Base-by-base conservation (phyloP, 2,888 invertebrate genomes). In the Chymomyza amoena region DNA sequence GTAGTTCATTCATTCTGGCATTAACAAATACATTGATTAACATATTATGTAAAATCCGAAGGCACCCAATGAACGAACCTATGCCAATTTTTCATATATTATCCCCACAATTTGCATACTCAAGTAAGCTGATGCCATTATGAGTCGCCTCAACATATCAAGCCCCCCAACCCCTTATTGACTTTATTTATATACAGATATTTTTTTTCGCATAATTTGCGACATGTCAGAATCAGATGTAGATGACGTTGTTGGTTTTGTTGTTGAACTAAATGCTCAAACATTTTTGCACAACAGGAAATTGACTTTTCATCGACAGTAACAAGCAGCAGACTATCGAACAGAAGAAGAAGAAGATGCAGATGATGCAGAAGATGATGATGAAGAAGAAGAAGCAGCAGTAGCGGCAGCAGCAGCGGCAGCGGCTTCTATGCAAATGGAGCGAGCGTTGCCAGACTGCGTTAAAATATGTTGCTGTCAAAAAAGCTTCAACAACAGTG, bases 261-360 rank as follows among this genome's bases (percentile, higher is more conserved):
- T 66, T 61, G 16, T n/a, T 39, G 9, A 25, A 18, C 25, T 65
- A 66, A 70, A 68, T 69, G 67, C 72, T 73, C 61, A 72, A 75
- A 80, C 81, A 86, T 83, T 88, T 81, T 86, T 70, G 65, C 75
- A 84, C 77, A 87, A 85, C 86, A 83, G 85, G 85, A 85, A 85
- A 85, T 85, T 85, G 85, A 85, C 73, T 87, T 85, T 83, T 80
- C 87, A 85, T 87, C 80, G 88, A 81, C 87, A 87, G 78, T 63
- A 51, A 32, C 60, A 6, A 59, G 20, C 20, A n/a, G 50, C 25
- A 52, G 52, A 15, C 16, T 66, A 67, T 32, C 28, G 6, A 32
- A 7, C 32, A 32, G 64, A 18, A 39, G 62, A 62, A 39, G 66
- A 13, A 39, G 64, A 18, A 50, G 66, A 51, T 20, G 56, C 32